These are phyloP conservation scores for Anthoscopus minutus DNA, from an alignment of 2,113 vertebrate species.

Conservation along the genomic window DNA sequence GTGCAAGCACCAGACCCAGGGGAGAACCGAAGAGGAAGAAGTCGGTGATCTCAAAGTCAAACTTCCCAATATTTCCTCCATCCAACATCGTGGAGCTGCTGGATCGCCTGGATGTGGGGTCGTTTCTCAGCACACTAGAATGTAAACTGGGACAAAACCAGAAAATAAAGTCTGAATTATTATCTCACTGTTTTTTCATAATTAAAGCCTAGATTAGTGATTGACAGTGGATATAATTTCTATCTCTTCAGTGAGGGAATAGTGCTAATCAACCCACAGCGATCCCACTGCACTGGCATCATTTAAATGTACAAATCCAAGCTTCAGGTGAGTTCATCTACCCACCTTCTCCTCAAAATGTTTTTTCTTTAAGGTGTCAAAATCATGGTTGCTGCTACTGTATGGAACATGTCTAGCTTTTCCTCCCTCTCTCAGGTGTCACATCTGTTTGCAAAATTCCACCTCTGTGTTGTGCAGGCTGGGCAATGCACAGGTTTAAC, in stretches of 20 bases:
- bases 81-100: constrained; percentile 90
- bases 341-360: background rate
- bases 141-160: constrained; percentile 78
- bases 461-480: background rate
- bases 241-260: background rate
- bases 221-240: background rate
- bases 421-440: background rate
- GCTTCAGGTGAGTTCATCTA: background rate
- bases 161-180: background rate
- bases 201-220: background rate
- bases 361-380: background rate
- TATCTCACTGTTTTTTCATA: background rate
- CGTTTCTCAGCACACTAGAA: constrained; percentile 83
- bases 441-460: background rate
- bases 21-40: constrained; percentile 98
- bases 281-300: background rate
- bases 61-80: constrained; percentile 78
- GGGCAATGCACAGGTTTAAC: background rate
- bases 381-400: background rate
- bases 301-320: background rate
- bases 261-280: background rate
- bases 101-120: constrained; percentile 81
- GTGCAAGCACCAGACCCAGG: constrained; percentile 89
- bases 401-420: background rate
- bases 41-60: constrained; percentile 93